A percentile compares a stretch with the other conserved stretches of the same genome.
Evolutionary conservation across 2,888 invertebrate species (phyloP).

Genomic region (Lobophora halterata): DNA sequence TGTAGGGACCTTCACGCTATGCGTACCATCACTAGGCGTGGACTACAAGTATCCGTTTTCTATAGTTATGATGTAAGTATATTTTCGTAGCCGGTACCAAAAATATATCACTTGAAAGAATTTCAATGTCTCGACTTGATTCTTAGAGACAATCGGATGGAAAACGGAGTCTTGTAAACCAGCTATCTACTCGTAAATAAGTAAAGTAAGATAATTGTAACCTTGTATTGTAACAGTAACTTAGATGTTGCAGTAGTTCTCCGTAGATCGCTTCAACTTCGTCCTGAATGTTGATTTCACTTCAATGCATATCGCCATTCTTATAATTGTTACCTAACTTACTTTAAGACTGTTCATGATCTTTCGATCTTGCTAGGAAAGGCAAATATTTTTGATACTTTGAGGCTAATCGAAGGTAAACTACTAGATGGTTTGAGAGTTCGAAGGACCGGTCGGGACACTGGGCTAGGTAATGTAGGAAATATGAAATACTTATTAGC

Average conservation of each 20-base stretch:
- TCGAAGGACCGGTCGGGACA: constrained; percentile 20
- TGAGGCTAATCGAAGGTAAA: constrained; percentile 77
- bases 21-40: constrained; percentile 23
- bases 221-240: constrained; percentile 55
- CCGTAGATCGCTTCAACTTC: constrained; percentile 69
- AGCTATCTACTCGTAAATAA: constrained; percentile 51
- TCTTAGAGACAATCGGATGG: neutral
- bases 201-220: constrained; percentile 57
- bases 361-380: constrained; percentile 79
- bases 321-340: constrained; percentile 80
- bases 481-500: constrained; percentile 3
- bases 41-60: constrained; percentile 21
- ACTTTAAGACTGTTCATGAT: constrained; percentile 79
- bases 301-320: constrained; percentile 75
- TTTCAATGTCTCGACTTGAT: neutral
- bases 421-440: constrained; percentile 47
- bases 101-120: neutral
- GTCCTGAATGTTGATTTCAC: constrained; percentile 71
- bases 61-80: no score
- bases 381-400: constrained; percentile 81
- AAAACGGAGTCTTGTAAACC: constrained; percentile 21
- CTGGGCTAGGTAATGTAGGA: constrained; percentile 17
- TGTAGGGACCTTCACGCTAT: constrained; percentile 25
- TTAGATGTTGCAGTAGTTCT: constrained; percentile 67
- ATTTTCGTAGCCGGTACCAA: neutral